A percentile compares a stretch with the other conserved stretches of the same genome.
phyloP scores from a whole-genome alignment of 1,140 invertebrate species.

The Trichoplusia ni region DNA sequence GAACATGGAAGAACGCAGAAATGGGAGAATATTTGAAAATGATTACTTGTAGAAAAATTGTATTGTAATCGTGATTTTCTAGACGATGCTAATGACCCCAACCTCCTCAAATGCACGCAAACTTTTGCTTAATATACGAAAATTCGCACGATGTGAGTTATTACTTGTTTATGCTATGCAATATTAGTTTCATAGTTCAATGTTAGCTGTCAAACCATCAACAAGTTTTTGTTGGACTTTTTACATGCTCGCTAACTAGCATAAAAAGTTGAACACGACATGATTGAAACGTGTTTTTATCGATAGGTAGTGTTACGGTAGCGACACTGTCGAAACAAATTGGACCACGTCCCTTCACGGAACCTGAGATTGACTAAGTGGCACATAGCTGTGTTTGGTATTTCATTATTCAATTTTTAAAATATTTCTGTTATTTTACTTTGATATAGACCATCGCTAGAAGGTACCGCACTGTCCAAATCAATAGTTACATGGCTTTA shows the following conservation, averaged over 20 bases:
- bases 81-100: no score
- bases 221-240: not conserved
- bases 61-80: no score
- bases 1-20: no score
- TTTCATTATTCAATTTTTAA: not conserved
- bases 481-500: no score
- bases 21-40: no score
- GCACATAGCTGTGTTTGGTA: not conserved
- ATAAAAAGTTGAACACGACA: not conserved
- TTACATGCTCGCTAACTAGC: not conserved
- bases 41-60: no score
- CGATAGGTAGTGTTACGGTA: conserved; percentile 21
- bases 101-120: no score
- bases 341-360: conserved; percentile 46
- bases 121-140: no score
- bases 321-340: conserved; percentile 35
- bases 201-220: not conserved
- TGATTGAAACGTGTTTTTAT: conserved; percentile 18
- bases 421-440: not conserved
- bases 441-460: no score
- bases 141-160: no score
- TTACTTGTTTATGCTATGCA: no score
- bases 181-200: not conserved
- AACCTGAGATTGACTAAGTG: conserved; percentile 23
- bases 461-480: no score